Base-by-base conservation (phyloP, 2,888 invertebrate species). In the Eilema depressum region DNA sequence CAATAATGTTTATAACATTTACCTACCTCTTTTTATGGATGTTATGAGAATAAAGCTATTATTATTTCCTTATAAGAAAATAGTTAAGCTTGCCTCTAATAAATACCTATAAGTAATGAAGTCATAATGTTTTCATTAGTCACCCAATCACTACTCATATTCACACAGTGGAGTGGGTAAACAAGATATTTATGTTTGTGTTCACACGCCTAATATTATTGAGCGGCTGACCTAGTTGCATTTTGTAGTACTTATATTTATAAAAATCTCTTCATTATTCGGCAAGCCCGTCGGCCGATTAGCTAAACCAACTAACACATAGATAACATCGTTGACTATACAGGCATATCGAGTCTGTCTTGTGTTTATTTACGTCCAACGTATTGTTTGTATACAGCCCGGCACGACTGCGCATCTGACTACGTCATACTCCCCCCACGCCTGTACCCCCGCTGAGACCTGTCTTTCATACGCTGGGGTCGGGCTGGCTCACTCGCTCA, bases 321-420 rank as follows among this genome's bases (percentile, higher is more conserved):
- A 92, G 92, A 92, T 91, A 94, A 89, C 87, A 87, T 88, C 89
- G 89, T 91, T 91, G 90, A 86, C 86, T 87, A 84, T 90, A 85
- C 73, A 89, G 83, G 85, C 88, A 86, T 86, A 88, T 88, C 85
- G 86, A 85, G 89, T 89, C 89, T 86, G 87, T 89, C 92, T 92
- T 90, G 91, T 95, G 95, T 95, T 95, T 95, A 95, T 95, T 95
- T 95, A 95, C 95, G 95, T 95, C 95, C 95, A 89, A 89, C 92
- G 94, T 94, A 94, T 95, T 95, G 95, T 95, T 95, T 95, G 95
- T 95, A 95, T 93, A 95, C 95, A 95, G 92, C 91, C 94, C 94
- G 94, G 94, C 93, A 92, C 93, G 94, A 91, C 93, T 95, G 95
- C 95, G 95, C 95, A 95, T 93, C 93, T 87, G 90, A 85, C 88